Conservation (phyloP, 2,113 vertebrate species). For the Oenanthe melanoleuca region DNA sequence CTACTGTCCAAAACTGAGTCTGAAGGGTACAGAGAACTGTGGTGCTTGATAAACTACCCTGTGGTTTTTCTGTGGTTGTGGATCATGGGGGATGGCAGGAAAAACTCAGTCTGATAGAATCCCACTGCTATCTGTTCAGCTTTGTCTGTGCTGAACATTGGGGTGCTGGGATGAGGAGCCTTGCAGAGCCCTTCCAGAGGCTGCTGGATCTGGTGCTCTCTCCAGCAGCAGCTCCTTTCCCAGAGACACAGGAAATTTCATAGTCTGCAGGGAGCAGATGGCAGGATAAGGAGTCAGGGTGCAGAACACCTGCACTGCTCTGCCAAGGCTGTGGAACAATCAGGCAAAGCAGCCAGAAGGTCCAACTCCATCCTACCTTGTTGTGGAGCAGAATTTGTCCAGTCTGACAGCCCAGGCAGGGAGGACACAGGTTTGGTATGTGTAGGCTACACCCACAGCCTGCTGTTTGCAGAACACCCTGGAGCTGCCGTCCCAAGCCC, state of each 20-base stretch:
- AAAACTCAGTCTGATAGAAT: neutral
- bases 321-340: accelerated
- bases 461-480: neutral
- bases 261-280: neutral
- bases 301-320: neutral
- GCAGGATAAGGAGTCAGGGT: neutral
- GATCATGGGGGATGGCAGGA: neutral
- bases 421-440: accelerated
- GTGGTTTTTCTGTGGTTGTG: neutral
- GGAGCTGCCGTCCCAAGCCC: neutral
- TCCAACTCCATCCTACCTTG: neutral
- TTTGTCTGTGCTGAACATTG: neutral
- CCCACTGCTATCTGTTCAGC: neutral
- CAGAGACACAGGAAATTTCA: neutral
- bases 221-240: neutral
- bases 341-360: neutral
- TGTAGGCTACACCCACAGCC: neutral
- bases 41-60: neutral
- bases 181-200: neutral
- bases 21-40: neutral
- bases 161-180: neutral
- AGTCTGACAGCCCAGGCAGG: neutral
- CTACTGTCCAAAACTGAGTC: neutral
- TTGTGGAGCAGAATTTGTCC: neutral
- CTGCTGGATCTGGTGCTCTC: neutral